Evolutionary conservation across 2,797 vertebrate genomes (phyloP).

Genomic region (Sylvilagus floridanus): DNA sequence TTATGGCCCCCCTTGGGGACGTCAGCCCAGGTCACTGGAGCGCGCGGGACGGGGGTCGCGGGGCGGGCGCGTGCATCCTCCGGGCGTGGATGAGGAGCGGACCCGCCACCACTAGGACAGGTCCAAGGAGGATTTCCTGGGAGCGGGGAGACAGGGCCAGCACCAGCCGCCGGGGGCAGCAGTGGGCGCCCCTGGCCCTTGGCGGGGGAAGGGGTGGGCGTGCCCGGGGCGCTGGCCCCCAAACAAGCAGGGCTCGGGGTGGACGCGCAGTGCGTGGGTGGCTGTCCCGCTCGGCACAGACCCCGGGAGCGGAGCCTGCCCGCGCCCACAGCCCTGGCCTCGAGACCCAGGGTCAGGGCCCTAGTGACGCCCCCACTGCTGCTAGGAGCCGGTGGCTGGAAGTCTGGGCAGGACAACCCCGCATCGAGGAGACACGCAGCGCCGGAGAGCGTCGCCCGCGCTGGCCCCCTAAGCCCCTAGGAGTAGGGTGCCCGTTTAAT

Average conservation of each 20-base stretch:
- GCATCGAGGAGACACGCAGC: accelerated
- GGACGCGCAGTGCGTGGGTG: not conserved
- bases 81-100: no score
- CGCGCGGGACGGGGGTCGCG: no score
- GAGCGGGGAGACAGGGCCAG: no score
- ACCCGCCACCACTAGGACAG: no score
- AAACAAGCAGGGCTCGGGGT: not conserved
- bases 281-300: not conserved
- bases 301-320: not conserved
- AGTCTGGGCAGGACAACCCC: accelerated
- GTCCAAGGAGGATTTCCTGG: no score
- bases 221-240: accelerated
- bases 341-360: not conserved
- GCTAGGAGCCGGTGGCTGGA: not conserved
- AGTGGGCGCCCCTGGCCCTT: no score
- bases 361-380: not conserved
- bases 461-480: no score
- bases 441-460: accelerated
- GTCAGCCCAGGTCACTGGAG: no score
- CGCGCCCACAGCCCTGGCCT: not conserved
- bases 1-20: no score
- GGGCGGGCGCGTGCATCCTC: no score
- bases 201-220: no score
- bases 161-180: no score
- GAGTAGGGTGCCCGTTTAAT: not conserved